Evolutionary conservation across 2,888 invertebrate species (phyloP).

Genomic region (Lasioglossum pauxillum): DNA sequence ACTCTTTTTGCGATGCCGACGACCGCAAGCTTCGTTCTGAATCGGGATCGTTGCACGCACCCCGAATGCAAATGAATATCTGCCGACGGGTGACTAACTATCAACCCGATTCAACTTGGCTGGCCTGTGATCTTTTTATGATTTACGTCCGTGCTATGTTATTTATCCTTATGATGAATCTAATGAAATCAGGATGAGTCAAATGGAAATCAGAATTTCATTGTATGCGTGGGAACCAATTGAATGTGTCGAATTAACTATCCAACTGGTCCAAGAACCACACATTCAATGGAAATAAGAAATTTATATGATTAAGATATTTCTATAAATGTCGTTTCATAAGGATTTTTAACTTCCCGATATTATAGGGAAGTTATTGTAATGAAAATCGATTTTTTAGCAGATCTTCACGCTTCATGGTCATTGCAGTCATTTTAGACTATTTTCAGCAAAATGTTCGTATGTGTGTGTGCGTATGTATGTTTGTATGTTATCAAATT

Average conservation of each 20-base stretch:
- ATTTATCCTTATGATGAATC: background rate
- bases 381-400: no score
- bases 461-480: no score
- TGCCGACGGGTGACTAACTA: constrained; percentile 39
- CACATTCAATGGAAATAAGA: background rate
- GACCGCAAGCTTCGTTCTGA: constrained; percentile 60
- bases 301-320: no score
- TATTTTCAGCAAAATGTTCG: no score
- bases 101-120: constrained; percentile 8
- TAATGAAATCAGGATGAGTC: background rate
- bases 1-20: constrained; percentile 67
- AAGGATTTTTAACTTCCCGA: no score
- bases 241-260: no score
- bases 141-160: background rate
- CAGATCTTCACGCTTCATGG: no score
- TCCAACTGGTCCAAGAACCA: background rate
- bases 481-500: no score
- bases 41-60: constrained; percentile 51
- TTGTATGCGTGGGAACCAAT: background rate
- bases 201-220: constrained; percentile 5
- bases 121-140: background rate
- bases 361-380: no score
- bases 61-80: constrained; percentile 62
- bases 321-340: no score
- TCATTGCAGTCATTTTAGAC: no score